Evolutionary conservation across 2,797 vertebrate species (phyloP).

Genomic region (Erethizon dorsatum): DNA sequence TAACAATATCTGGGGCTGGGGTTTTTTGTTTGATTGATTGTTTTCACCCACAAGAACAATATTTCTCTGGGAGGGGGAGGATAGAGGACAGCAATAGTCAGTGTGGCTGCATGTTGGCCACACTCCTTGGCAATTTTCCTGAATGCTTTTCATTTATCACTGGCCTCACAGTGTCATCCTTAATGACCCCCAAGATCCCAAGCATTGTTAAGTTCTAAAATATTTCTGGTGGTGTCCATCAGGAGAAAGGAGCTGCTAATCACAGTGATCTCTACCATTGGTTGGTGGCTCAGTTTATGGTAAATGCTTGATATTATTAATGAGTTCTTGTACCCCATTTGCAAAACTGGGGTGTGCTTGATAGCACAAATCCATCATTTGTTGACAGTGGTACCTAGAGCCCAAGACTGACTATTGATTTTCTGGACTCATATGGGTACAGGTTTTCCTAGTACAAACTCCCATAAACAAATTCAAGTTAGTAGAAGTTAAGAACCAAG

Average conservation of each 20-base stretch:
- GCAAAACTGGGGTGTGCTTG: not conserved
- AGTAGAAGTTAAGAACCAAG: conserved; percentile 49
- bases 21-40: not conserved
- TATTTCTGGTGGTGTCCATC: not conserved
- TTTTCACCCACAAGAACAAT: not conserved
- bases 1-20: not conserved
- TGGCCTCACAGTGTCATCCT: not conserved
- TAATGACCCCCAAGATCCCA: not conserved
- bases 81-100: not conserved
- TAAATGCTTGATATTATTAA: conserved; percentile 8
- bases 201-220: conserved; percentile 9
- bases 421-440: not conserved
- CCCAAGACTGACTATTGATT: not conserved
- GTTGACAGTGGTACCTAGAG: not conserved
- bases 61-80: not conserved
- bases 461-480: conserved; percentile 1
- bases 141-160: not conserved
- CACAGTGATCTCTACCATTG: not conserved
- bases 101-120: not conserved
- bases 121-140: not conserved
- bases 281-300: not conserved
- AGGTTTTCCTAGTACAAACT: not conserved
- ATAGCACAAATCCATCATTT: conserved; percentile 25
- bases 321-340: not conserved
- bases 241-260: conserved; percentile 16